phyloP scores from a whole-genome alignment of 2,797 vertebrate species.

The Amblyraja radiata region DNA sequence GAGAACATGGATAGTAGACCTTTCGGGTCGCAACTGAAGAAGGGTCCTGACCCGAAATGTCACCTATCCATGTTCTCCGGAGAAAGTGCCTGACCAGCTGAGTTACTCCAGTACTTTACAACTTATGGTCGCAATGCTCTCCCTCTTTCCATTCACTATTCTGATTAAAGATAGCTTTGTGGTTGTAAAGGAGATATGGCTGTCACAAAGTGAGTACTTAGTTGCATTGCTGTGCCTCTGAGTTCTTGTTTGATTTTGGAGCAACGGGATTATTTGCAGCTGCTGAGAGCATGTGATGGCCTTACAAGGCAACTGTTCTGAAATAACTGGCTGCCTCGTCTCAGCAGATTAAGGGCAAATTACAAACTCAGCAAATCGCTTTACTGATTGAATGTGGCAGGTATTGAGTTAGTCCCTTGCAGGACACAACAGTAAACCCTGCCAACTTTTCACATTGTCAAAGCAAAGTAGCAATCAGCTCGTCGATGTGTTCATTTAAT shows the following conservation, averaged over 20 bases:
- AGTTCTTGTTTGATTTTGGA: background rate
- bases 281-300: background rate
- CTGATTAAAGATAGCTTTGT: no score
- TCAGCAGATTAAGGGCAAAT: background rate
- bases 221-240: background rate
- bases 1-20: no score
- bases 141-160: no score
- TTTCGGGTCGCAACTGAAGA: no score
- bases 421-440: background rate
- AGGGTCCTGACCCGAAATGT: no score
- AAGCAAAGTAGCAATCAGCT: background rate
- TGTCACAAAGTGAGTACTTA: background rate
- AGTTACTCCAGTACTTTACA: no score
- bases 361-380: background rate
- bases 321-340: background rate
- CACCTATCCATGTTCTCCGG: no score
- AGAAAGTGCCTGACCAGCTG: no score
- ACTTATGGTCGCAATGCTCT: no score
- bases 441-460: background rate
- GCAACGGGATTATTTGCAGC: background rate
- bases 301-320: background rate
- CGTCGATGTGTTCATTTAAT: background rate
- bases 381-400: background rate
- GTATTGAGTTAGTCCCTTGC: background rate
- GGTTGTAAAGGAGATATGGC: background rate